Evolutionary conservation across 2,113 vertebrate genomes (phyloP).

Genomic region (Todiramphus chloris): DNA sequence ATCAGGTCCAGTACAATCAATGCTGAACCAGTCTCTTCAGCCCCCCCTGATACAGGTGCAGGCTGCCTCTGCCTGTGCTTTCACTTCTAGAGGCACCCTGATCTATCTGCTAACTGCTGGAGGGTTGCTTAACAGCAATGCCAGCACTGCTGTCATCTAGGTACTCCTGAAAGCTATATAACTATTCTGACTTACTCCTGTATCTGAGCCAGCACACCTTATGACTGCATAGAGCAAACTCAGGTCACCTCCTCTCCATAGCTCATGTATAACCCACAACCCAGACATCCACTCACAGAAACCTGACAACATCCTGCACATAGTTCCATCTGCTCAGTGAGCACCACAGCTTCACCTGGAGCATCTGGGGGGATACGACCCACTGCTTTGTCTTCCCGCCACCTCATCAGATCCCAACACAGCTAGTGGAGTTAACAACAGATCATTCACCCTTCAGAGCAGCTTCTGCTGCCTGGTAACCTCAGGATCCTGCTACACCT

Average conservation of each 20-base stretch:
- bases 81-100: neutral
- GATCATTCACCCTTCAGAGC: neutral
- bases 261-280: neutral
- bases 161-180: neutral
- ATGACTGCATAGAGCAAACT: neutral
- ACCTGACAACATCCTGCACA: neutral
- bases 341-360: neutral
- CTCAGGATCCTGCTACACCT: neutral
- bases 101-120: neutral
- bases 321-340: neutral
- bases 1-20: neutral
- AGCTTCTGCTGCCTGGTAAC: neutral
- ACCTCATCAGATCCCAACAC: neutral
- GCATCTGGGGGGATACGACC: neutral
- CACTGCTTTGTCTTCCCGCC: neutral
- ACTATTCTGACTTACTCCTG: neutral
- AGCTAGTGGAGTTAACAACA: neutral
- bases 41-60: neutral
- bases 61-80: neutral
- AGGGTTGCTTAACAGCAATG: neutral
- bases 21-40: neutral
- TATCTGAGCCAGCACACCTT: neutral
- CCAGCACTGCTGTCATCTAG: neutral
- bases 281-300: neutral
- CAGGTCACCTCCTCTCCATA: accelerated